A percentile compares a stretch with the other conserved stretches of the same genome.
Evolutionary conservation across 2,888 invertebrate genomes (phyloP).

Genomic region (Antheraea yamamai): DNA sequence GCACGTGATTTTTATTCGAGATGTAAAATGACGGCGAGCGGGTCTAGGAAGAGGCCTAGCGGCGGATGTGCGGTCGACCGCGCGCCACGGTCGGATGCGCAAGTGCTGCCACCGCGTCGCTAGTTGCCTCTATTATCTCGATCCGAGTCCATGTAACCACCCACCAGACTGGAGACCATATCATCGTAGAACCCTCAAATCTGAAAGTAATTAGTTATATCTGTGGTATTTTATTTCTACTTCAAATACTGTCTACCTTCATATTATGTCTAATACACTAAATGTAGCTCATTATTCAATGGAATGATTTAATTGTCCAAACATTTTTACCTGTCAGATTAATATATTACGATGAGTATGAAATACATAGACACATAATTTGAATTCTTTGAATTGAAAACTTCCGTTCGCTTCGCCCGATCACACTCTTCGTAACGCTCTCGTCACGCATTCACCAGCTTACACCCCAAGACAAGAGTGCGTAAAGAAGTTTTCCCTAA

Average conservation of each 20-base stretch:
- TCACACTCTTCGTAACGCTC: too few species aligned
- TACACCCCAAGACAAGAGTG: too few species aligned
- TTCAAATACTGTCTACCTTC: background rate
- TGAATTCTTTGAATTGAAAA: too few species aligned
- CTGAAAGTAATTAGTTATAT: background rate
- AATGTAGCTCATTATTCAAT: background rate
- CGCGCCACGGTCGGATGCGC: slow-evolving; percentile 68
- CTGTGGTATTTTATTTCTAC: background rate
- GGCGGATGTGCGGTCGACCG: slow-evolving; percentile 80
- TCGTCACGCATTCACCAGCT: too few species aligned
- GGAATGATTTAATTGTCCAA: background rate
- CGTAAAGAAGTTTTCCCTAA: too few species aligned
- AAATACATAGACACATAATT: background rate
- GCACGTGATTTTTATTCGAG: slow-evolving; percentile 13
- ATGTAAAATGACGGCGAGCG: slow-evolving; percentile 31
- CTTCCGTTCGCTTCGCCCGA: too few species aligned
- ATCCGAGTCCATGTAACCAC: slow-evolving; percentile 58
- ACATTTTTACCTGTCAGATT: background rate
- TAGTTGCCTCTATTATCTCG: slow-evolving; percentile 73
- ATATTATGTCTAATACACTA: background rate
- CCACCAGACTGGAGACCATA: background rate
- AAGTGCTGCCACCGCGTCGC: slow-evolving; percentile 68
- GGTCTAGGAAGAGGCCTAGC: slow-evolving; percentile 69
- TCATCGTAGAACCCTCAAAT: slow-evolving; percentile 7
- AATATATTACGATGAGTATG: background rate